These are phyloP conservation scores for Diabrotica virgifera DNA, from an alignment of 1,140 invertebrate genomes.

Conservation along the genomic window DNA sequence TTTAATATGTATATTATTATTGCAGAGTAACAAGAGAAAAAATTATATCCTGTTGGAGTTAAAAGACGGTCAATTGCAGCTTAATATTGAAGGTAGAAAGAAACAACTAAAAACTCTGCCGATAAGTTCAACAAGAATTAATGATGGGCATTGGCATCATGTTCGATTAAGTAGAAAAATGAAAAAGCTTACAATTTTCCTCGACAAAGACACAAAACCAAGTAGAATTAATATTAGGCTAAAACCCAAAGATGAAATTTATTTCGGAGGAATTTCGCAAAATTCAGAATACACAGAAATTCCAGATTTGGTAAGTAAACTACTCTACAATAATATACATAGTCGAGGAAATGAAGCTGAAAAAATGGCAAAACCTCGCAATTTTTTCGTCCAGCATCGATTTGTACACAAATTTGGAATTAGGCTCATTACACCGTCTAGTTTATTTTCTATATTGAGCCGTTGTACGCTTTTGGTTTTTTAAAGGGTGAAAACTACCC, in stretches of 20 bases:
- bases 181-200: slow-evolving; percentile 62
- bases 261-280: slow-evolving; percentile 74
- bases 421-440: too few relatives aligned
- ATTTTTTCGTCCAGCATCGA: too few relatives aligned
- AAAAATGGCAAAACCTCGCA: too few relatives aligned
- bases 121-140: slow-evolving; percentile 54
- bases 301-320: slow-evolving; percentile 29
- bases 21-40: slow-evolving; percentile 20
- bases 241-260: slow-evolving; percentile 67
- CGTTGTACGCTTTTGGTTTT: too few relatives aligned
- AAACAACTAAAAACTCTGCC: slow-evolving; percentile 65
- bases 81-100: slow-evolving; percentile 65
- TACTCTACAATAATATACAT: too few relatives aligned
- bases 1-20: neutral
- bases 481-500: too few relatives aligned
- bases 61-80: slow-evolving; percentile 65
- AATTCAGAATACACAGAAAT: slow-evolving; percentile 40
- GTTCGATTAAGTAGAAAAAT: slow-evolving; percentile 55
- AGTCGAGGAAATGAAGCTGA: too few relatives aligned
- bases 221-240: slow-evolving; percentile 64
- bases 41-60: slow-evolving; percentile 64
- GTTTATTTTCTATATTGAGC: too few relatives aligned
- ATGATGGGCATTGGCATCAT: slow-evolving; percentile 84
- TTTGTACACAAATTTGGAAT: too few relatives aligned
- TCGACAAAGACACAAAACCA: slow-evolving; percentile 66